A percentile compares a stretch with the other conserved stretches of the same genome.
Evolutionary conservation across 2,797 vertebrate genomes (phyloP).

Genomic region (Paguma larvata): DNA sequence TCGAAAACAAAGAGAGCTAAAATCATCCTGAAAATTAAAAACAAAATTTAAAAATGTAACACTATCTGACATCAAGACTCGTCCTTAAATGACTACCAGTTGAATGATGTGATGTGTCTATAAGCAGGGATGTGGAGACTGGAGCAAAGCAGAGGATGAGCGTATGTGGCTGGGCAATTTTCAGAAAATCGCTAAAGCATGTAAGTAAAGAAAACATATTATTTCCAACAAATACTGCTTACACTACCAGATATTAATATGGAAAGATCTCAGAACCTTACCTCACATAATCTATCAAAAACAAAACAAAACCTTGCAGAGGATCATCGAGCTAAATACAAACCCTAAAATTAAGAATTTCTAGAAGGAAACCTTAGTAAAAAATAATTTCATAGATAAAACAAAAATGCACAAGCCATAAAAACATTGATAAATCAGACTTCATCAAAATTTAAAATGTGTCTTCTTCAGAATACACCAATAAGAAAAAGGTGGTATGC

Average conservation of each 20-base stretch:
- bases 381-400: not conserved
- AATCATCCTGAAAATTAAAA: not conserved
- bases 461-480: not conserved
- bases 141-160: not conserved
- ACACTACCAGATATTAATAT: not conserved
- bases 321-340: not conserved
- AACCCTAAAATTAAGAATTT: not conserved
- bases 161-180: not conserved
- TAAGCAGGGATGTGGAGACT: not conserved
- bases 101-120: not conserved
- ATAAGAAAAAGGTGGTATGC: not conserved
- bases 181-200: not conserved
- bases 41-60: not conserved
- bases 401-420: not conserved
- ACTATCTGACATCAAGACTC: not conserved
- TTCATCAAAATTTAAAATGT: not conserved
- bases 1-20: not conserved
- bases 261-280: not conserved
- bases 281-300: not conserved
- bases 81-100: not conserved
- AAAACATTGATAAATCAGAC: not conserved
- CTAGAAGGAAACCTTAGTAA: not conserved
- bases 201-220: not conserved
- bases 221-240: not conserved
- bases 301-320: not conserved